A percentile compares a stretch with the other conserved stretches of the same genome.
Conservation (phyloP, 1,140 invertebrate genomes). For the Drosophila arawakana region DNA sequence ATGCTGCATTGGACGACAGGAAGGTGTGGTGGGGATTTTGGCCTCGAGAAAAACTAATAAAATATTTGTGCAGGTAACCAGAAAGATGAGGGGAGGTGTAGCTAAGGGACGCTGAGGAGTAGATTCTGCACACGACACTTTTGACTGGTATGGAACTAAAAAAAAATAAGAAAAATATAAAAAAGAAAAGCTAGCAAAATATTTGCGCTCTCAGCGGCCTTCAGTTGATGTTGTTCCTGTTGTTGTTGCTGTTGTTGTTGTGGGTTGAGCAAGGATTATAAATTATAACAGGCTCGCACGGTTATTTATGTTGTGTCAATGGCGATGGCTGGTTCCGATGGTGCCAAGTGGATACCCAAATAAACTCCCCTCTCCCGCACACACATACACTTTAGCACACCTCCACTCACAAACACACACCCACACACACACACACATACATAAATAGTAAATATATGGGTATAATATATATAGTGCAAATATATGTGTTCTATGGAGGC, state of each 20-base stretch:
- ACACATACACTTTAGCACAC: neutral
- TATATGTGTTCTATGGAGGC: conserved; percentile 11
- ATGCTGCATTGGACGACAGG: conserved; percentile 31
- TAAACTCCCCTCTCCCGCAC: conserved; percentile 2
- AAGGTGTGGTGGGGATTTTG: neutral
- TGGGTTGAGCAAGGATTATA: conserved; percentile 71
- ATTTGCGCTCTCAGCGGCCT: conserved; percentile 44
- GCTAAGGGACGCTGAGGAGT: neutral
- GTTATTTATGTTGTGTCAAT: conserved; percentile 81
- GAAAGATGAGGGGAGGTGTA: neutral
- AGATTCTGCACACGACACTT: conserved; percentile 54
- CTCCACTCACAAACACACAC: conserved; percentile 2
- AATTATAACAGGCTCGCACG: conserved; percentile 78
- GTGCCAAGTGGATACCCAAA: conserved; percentile 42
- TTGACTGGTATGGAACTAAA: conserved; percentile 46
- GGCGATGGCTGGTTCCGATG: conserved; percentile 35
- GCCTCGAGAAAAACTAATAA: conserved; percentile 44
- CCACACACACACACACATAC: neutral
- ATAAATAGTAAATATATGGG: conserved; percentile 14
- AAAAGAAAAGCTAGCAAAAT: conserved; percentile 43
- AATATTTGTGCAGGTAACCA: conserved; percentile 64
- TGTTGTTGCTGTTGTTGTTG: conserved; percentile 37
- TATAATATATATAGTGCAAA: neutral
- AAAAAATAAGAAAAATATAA: conserved; percentile 17
- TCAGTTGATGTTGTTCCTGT: conserved; percentile 40